Evolutionary conservation across 2,888 invertebrate genomes (phyloP).

Genomic region (Heliconius ismenius): DNA sequence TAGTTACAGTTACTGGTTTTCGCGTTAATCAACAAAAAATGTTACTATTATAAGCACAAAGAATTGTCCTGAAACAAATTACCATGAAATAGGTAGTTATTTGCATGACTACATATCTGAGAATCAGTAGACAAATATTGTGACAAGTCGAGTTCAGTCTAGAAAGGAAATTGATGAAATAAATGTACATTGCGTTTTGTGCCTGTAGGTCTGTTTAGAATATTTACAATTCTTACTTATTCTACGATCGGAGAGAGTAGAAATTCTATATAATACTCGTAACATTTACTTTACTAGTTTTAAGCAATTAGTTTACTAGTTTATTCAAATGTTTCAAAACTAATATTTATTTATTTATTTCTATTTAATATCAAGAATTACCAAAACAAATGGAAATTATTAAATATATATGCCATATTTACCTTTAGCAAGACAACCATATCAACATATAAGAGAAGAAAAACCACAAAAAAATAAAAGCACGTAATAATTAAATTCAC

Average conservation of each 20-base stretch:
- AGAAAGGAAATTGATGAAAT: not conserved
- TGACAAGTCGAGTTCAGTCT: not conserved
- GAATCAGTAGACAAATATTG: not conserved
- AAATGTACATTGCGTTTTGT: not conserved
- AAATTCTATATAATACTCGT: too few species aligned
- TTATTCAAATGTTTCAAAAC: too few species aligned
- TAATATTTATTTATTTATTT: too few species aligned
- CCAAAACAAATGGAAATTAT: too few species aligned
- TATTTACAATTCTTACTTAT: not conserved
- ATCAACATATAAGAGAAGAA: not conserved
- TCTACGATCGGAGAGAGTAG: too few species aligned
- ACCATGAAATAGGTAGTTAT: not conserved
- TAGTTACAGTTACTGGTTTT: conserved; percentile 54
- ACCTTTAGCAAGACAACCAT: not conserved
- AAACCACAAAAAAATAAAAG: not conserved
- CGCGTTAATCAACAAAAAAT: conserved; percentile 25
- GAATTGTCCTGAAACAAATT: conserved; percentile 4
- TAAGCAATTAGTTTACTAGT: too few species aligned
- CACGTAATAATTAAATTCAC: conserved; percentile 42
- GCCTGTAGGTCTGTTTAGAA: not conserved
- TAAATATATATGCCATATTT: too few species aligned
- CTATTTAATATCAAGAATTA: too few species aligned
- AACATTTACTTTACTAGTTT: too few species aligned
- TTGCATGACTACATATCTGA: not conserved
- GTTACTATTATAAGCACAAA: not conserved